phyloP scores from a whole-genome alignment of 2,888 invertebrate genomes.

The Protonemura montana region DNA sequence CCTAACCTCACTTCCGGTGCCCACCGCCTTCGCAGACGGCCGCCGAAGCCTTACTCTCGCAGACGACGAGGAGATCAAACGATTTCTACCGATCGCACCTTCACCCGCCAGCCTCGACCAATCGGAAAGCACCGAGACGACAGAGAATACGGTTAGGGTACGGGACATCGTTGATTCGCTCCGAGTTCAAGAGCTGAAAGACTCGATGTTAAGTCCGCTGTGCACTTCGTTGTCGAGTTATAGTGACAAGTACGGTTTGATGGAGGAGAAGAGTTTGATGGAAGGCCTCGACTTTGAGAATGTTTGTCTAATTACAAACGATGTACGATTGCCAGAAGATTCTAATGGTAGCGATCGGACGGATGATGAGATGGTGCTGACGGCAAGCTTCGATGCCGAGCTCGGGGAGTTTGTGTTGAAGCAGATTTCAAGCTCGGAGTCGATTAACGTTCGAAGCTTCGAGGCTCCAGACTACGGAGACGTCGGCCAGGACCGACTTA shows the following conservation, averaged over 20 bases:
- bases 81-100: constrained; percentile 57
- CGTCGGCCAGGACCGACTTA: neutral
- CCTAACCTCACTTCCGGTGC: constrained; percentile 72
- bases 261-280: constrained; percentile 3
- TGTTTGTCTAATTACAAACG: neutral
- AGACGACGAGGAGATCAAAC: constrained; percentile 53
- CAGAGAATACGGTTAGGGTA: constrained; percentile 15
- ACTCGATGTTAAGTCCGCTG: neutral
- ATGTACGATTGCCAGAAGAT: neutral
- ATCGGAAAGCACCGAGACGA: constrained; percentile 51
- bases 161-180: constrained; percentile 23
- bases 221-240: neutral
- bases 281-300: neutral
- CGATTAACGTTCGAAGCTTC: constrained; percentile 27
- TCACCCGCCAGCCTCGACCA: constrained; percentile 57
- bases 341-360: neutral
- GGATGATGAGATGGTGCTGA: constrained; percentile 25
- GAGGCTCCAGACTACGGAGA: constrained; percentile 23
- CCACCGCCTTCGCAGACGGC: constrained; percentile 81
- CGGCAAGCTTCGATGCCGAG: constrained; percentile 22
- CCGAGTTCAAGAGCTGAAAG: neutral
- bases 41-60: constrained; percentile 62
- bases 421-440: constrained; percentile 33
- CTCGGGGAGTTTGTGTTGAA: constrained; percentile 26
- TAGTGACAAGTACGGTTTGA: constrained; percentile 14